Base-by-base conservation (phyloP, 2,888 invertebrate species). In the Entomobrya multifasciata region DNA sequence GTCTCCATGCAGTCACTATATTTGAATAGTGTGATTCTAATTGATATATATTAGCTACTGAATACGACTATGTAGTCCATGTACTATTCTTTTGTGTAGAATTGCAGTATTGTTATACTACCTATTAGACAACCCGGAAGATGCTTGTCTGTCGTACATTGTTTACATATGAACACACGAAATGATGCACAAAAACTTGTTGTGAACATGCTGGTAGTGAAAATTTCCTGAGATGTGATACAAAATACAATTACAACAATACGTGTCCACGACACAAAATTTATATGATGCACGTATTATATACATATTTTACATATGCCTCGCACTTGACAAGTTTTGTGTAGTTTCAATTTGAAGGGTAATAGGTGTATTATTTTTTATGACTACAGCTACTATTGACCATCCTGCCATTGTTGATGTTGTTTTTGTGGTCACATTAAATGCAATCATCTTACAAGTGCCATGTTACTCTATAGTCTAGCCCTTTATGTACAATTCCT, bases 121-220 rank as follows among this genome's bases (percentile, higher is more conserved):
- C n/a, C n/a, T n/a, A n/a, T n/a, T n/a, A 30, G 60, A 47, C 60
- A 74, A 82, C 82, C 82, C 82, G 82, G 82, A 82, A 82, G 82
- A 82, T 74, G 62, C 67, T n/a, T n/a, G n/a, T n/a, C 0, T 65
- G 65, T 1, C 5, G 60, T 57, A 36, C 65, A 65, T 36, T 65
- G 65, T 44, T 6, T 15, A 22, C 47, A 36, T 36, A 27, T n/a
- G n/a, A n/a, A n/a, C n/a, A n/a, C n/a, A n/a, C n/a, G n/a, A 20
- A 20, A 1, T 65, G 65, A 36, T 65, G 36, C 11, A 67, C 2
- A 67, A 67, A 44, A 67, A 67, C 67, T 67, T 15, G 67, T 67
- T 20, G 17, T 65, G 30, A n/a, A n/a, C 8, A 15, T 55, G 17
- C 5, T 22, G 57, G 1, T 65, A 49, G 8, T 62, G 47, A 36